Conservation (phyloP, 2,797 vertebrate genomes). For the Peromyscus eremicus region DNA sequence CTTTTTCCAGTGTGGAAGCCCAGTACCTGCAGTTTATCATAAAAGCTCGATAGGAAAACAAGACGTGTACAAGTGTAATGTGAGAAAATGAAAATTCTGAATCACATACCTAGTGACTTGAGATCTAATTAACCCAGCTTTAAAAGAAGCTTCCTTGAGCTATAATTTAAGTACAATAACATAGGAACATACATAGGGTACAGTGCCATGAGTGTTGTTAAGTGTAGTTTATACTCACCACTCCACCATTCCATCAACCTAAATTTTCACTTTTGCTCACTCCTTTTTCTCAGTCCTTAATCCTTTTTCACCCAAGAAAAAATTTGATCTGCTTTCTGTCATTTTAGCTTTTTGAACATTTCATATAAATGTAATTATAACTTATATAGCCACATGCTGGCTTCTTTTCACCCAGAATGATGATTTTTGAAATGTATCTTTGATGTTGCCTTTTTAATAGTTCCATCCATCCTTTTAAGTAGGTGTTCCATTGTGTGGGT, state of each 20-base stretch:
- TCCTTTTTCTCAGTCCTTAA: background rate
- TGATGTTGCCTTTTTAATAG: conserved; percentile 18
- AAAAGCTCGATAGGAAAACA: conserved; percentile 53
- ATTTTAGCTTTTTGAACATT: conserved; percentile 49
- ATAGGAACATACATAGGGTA: background rate
- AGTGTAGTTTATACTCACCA: too few relatives aligned
- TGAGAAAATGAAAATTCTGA: conserved; percentile 60
- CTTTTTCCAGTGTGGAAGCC: conserved; percentile 54
- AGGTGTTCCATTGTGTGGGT: background rate
- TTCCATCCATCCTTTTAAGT: background rate
- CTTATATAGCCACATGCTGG: background rate
- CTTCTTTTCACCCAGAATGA: conserved; percentile 46
- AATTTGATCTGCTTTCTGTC: conserved; percentile 1
- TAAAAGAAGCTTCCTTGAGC: conserved; percentile 9
- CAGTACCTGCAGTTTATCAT: background rate
- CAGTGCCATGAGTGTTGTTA: too few relatives aligned
- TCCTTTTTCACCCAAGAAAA: background rate
- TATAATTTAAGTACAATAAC: conserved; percentile 36
- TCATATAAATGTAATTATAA: conserved; percentile 17
- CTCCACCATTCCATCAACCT: background rate
- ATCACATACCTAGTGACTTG: conserved; percentile 23
- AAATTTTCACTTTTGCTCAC: background rate
- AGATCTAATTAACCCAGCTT: conserved; percentile 21
- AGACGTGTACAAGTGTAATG: conserved; percentile 15
- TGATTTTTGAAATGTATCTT: conserved; percentile 22